These are phyloP conservation scores for Leptobrachium leishanense DNA, from an alignment of 2,113 vertebrate genomes.

Conservation along the genomic window DNA sequence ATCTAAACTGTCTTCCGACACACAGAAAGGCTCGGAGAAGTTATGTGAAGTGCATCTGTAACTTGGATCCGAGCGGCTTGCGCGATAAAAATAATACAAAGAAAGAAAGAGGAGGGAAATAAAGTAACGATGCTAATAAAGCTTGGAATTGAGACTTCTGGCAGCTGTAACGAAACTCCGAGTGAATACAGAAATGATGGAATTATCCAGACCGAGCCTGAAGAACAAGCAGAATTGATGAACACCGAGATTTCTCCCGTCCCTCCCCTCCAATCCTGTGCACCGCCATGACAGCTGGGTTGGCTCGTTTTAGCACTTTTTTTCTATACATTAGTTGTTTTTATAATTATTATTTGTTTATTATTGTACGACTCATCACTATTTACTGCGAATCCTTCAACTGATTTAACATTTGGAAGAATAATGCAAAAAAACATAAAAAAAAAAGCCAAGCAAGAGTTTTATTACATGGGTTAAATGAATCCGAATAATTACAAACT, in stretches of 20 bases:
- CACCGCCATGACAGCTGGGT: conserved; percentile 36
- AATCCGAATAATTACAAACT: background rate
- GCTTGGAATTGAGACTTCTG: conserved; percentile 13
- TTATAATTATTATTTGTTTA: background rate
- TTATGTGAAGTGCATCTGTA: conserved; percentile 29
- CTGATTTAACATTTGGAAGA: too few species aligned
- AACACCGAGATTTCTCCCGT: background rate
- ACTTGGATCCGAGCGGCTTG: background rate
- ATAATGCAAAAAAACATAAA: too few species aligned
- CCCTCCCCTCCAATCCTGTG: background rate
- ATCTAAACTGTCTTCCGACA: background rate
- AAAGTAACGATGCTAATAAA: conserved; percentile 7
- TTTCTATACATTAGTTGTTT: background rate
- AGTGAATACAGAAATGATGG: conserved; percentile 38
- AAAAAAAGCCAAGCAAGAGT: background rate
- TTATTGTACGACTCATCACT: conserved; percentile 8
- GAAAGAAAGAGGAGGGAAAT: background rate
- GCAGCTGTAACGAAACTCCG: conserved; percentile 23
- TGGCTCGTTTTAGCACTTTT: conserved; percentile 13
- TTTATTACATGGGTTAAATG: background rate
- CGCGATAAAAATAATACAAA: background rate
- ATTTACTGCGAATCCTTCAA: too few species aligned
- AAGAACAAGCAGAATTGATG: conserved; percentile 42
- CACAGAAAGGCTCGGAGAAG: conserved; percentile 5
- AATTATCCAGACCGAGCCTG: conserved; percentile 23